Evolutionary conservation across 2,888 invertebrate species (phyloP).

Genomic region (Ypsolopha sequella): DNA sequence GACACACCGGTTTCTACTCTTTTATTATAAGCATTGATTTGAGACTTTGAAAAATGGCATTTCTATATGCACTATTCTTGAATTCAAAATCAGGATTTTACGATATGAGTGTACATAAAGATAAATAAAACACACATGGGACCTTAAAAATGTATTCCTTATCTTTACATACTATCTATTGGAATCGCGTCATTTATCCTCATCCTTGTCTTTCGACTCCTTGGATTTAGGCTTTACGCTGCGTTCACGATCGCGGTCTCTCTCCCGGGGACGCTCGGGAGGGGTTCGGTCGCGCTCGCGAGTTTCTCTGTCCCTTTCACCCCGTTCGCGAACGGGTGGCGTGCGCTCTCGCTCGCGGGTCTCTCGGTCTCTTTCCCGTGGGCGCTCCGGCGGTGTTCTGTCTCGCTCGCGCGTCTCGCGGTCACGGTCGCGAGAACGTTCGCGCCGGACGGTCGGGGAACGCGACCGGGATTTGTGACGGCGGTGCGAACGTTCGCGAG

Average conservation of each 20-base stretch:
- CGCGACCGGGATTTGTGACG: slow-evolving; percentile 80
- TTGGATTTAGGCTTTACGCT: slow-evolving; percentile 69
- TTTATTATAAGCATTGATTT: too few relatives aligned
- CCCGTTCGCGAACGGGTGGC: slow-evolving; percentile 60
- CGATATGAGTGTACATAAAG: background rate
- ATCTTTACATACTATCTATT: background rate
- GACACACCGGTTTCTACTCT: too few relatives aligned
- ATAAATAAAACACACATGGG: background rate
- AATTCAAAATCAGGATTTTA: too few relatives aligned
- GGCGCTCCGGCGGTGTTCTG: slow-evolving; percentile 32
- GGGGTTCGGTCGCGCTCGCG: slow-evolving; percentile 48
- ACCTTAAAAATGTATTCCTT: slow-evolving; percentile 3
- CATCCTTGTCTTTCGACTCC: slow-evolving; percentile 77
- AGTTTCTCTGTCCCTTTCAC: background rate
- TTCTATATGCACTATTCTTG: too few relatives aligned
- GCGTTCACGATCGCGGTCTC: slow-evolving; percentile 41
- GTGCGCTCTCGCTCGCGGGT: slow-evolving; percentile 67
- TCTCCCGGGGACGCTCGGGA: slow-evolving; percentile 52
- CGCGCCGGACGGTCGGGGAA: slow-evolving; percentile 74
- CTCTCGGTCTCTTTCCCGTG: slow-evolving; percentile 48
- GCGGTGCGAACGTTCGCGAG: slow-evolving; percentile 56
- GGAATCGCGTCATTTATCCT: slow-evolving; percentile 68
- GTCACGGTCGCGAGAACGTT: slow-evolving; percentile 35
- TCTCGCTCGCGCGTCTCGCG: slow-evolving; percentile 33
- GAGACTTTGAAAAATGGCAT: too few relatives aligned